Percentiles rank a stretch among this genome's conserved stretches.
Conservation (phyloP, 2,888 invertebrate genomes). For the Lordiphosa fenestrarum region DNA sequence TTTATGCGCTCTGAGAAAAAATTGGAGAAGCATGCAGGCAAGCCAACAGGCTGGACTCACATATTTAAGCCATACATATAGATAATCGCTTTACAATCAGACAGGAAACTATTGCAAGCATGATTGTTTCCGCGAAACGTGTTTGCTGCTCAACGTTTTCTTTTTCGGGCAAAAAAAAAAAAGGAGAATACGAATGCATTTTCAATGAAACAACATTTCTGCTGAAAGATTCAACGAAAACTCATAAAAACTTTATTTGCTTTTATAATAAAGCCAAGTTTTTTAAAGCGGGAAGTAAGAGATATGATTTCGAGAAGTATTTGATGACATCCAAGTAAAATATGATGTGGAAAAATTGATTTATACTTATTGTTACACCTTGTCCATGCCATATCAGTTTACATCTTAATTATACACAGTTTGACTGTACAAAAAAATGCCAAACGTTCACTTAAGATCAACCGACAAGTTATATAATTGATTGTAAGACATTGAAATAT, state of each 20-base stretch:
- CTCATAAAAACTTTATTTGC: background rate
- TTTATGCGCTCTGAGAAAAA: constrained; percentile 44
- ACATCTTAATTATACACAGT: too few species aligned
- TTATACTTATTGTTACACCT: too few species aligned
- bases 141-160: constrained; percentile 44
- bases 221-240: constrained; percentile 14
- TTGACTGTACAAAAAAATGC: too few species aligned
- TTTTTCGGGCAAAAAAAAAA: background rate
- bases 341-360: too few species aligned
- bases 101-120: constrained; percentile 70
- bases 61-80: constrained; percentile 46
- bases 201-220: background rate
- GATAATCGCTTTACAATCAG: constrained; percentile 71
- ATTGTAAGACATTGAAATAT: constrained; percentile 69
- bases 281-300: background rate
- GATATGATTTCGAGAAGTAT: background rate
- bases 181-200: background rate
- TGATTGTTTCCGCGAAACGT: constrained; percentile 70
- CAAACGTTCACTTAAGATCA: constrained; percentile 36
- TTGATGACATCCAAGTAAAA: too few species aligned
- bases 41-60: constrained; percentile 18
- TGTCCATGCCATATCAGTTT: too few species aligned
- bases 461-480: constrained; percentile 66
- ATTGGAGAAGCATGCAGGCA: constrained; percentile 10
- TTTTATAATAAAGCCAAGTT: background rate